Evolutionary conservation across 2,113 vertebrate species (phyloP).

Genomic region (Myotis davidii): DNA sequence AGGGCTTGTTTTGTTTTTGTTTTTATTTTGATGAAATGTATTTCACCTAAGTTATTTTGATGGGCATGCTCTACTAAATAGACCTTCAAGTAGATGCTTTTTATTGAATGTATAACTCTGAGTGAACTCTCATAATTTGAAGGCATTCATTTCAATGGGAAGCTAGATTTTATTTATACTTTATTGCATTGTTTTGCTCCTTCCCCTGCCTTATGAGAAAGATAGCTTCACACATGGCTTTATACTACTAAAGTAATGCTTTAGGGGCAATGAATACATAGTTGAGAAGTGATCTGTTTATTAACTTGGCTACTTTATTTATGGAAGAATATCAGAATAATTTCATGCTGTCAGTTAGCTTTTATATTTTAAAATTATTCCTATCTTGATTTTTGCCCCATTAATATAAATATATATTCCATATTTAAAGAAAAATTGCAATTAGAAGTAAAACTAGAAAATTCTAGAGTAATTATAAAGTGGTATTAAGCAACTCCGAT

Average conservation of each 20-base stretch:
- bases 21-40: background rate
- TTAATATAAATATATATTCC: background rate
- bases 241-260: conserved; percentile 7
- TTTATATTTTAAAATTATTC: conserved; percentile 44
- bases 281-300: background rate
- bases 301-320: conserved; percentile 45
- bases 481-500: background rate
- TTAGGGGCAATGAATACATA: background rate
- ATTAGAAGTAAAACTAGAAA: conserved; percentile 12
- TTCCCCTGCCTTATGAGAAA: background rate
- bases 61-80: background rate
- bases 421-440: conserved; percentile 13
- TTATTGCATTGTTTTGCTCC: background rate
- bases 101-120: background rate
- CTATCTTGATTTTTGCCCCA: background rate
- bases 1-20: background rate
- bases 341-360: background rate
- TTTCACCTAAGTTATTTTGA: conserved; percentile 17
- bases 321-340: conserved; percentile 5
- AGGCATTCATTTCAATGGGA: conserved; percentile 3
- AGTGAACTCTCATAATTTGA: background rate
- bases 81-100: background rate
- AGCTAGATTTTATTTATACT: conserved; percentile 17
- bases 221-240: background rate
- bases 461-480: conserved; percentile 7